Evolutionary conservation across 2,797 vertebrate genomes (phyloP), one percentile per base, ranked within the genome.

Genomic region (Pipistrellus nathusii): DNA sequence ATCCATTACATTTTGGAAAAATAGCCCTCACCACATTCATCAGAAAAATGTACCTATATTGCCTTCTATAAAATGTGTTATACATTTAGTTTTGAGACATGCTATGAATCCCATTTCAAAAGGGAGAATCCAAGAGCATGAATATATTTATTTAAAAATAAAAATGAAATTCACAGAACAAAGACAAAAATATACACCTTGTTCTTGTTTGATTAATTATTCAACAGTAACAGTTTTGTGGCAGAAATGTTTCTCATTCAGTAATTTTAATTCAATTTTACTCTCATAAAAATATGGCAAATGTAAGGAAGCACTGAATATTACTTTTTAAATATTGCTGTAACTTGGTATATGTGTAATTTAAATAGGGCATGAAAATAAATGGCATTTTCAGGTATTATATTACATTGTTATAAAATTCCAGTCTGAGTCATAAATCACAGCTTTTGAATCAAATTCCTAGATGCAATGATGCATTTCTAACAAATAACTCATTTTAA

Each of bases 291-390:
- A 95, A 80, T 73, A n/a, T 69, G 81, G 89, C 17, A 82, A 87
- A 93, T 88, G 68, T 78, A 89, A 94, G 57, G 80, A 92, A 93
- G 57, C 73, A 85, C 7, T 57, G 46, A 88, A 89, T 88, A 96
- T 82, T 92, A 92, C 85, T 94, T 93, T 95, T 96, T 85, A 95
- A 97, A 59, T 72, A 94, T 81, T 93, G 55, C 75, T 83, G 27
- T 78, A 95, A 94, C 88, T 88, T 84, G 32, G 23, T 80, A 87
- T 94, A 94, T 69, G 46, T 85, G 20, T 93, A 89, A 95, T 95
- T 96, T 96, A 95, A 95, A 94, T 94, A 95, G 69, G 86, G 23
- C 91, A 95, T 95, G 78, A 92, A 95, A 95, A 96, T 96, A 94
- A 97, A 95, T 91, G 89, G 35, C 41, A 30, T 94, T 95, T 96